Evolutionary conservation across 2,888 invertebrate genomes (phyloP), one percentile per base, ranked within the genome.

Genomic region (Nemotelus nigrinus): DNA sequence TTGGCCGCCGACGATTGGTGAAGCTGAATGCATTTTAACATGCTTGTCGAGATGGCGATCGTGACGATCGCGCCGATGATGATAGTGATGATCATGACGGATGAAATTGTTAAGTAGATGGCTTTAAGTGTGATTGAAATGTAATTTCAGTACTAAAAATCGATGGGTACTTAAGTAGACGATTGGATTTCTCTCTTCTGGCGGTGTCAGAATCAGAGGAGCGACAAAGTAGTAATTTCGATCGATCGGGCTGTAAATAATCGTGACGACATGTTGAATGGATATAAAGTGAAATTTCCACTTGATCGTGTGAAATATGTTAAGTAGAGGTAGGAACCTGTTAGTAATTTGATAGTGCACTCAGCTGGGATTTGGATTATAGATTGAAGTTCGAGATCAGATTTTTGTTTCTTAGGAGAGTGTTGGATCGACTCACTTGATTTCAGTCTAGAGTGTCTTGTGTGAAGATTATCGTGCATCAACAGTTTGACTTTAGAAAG

Each of bases 71-170:
- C 6, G 6, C 10, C 7, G 6, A 10, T 53, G 7, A 10, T 53
- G 53, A 6, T 6, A 10, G 6, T 6, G 6, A 7, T 6, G 25
- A 43, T 43, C 8, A 71, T 71, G 55, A 71, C 57, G 44, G 71
- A 71, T 71, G 71, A 71, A 71, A 71, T 71, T 71, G 53, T 71
- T 71, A 71, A 71, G 71, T 71, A 71, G 10, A 71, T 67, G n/a
- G 57, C 5, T 71, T 60, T 43, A 60, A 58, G 45, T 45, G 25
- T 53, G 72, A 72, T 72, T 58, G 72, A 58, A 72, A 72, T 72
- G 72, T 72, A 58, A 72, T 72, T 72, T 58, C 43, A 53, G 48
- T 41, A 3, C 25, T 8, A 68, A 68, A 43, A 50, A 44, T 10
- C 43, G 65, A 65, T 65, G 8, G 6, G 65, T n/a, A 65, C 65